A percentile compares a stretch with the other conserved stretches of the same genome.
Conservation (phyloP, 2,113 vertebrate species). For the Ammodramus savannarum region DNA sequence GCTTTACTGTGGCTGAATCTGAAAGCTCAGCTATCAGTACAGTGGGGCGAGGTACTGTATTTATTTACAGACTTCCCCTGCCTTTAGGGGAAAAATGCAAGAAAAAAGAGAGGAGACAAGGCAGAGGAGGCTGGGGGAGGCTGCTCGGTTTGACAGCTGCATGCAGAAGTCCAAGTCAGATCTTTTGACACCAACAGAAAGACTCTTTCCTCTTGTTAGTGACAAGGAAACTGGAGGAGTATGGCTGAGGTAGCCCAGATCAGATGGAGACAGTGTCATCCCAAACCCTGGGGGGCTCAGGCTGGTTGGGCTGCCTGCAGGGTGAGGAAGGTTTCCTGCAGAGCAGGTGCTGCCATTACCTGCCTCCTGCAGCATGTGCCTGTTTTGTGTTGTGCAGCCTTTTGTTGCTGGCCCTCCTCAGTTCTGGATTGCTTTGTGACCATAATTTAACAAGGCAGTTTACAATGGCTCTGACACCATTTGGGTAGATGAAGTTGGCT, state of each 20-base stretch:
- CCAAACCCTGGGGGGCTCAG: background rate
- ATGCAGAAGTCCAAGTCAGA: background rate
- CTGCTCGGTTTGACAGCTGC: background rate
- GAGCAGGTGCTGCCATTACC: background rate
- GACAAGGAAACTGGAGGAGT: background rate
- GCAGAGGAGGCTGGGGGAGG: background rate
- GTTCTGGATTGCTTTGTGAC: background rate
- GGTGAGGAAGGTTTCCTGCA: background rate
- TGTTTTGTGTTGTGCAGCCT: background rate
- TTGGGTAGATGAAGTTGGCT: slow-evolving; percentile 44
- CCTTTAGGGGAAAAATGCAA: background rate
- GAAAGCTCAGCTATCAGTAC: background rate
- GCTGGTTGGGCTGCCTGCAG: background rate
- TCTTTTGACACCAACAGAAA: background rate
- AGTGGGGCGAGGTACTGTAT: background rate
- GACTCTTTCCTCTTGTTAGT: background rate
- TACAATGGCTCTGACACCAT: slow-evolving; percentile 56
- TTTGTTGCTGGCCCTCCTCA: background rate
- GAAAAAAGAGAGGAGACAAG: background rate
- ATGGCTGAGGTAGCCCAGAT: background rate
- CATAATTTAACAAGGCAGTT: slow-evolving; percentile 39
- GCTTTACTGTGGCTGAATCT: slow-evolving; percentile 14
- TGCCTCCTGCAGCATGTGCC: background rate
- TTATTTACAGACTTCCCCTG: background rate
- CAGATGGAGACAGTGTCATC: background rate